A percentile compares a stretch with the other conserved stretches of the same genome.
Evolutionary conservation across 2,888 invertebrate genomes (phyloP).

Genomic region (Tholera decimalis): DNA sequence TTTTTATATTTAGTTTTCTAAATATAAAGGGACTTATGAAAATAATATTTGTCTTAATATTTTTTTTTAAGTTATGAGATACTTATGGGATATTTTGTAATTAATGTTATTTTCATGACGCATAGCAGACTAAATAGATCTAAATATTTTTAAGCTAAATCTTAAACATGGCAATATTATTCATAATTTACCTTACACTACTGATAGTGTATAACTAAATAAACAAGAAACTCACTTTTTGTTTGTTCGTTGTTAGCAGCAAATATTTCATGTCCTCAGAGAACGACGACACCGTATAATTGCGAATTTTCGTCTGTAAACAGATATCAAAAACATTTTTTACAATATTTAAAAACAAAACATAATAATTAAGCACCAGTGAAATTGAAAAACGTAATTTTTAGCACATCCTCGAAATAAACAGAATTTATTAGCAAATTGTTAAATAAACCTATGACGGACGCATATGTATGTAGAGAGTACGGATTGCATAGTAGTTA

Average conservation of each 20-base stretch:
- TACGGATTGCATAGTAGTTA: too few species aligned
- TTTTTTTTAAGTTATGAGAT: neutral
- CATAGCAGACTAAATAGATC: neutral
- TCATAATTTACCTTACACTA: too few species aligned
- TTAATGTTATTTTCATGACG: neutral
- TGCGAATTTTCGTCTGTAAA: conserved; percentile 77
- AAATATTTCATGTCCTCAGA: conserved; percentile 81
- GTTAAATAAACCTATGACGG: too few species aligned
- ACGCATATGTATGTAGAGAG: too few species aligned
- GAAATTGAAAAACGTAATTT: too few species aligned
- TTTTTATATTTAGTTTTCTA: too few species aligned
- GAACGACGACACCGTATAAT: conserved; percentile 76
- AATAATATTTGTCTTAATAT: too few species aligned
- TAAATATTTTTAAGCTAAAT: neutral
- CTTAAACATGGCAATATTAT: neutral
- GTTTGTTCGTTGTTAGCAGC: conserved; percentile 74
- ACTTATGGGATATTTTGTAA: too few species aligned
- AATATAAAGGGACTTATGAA: neutral
- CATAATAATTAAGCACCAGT: neutral
- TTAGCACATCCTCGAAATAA: too few species aligned
- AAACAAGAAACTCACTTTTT: conserved; percentile 73
- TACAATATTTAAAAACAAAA: neutral
- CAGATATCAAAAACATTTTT: conserved; percentile 34
- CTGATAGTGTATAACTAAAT: neutral
- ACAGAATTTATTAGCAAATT: too few species aligned